Evolutionary conservation across 2,797 vertebrate species (phyloP), one percentile per base, ranked within the genome.

Genomic region (Sebastes hopkinsi): DNA sequence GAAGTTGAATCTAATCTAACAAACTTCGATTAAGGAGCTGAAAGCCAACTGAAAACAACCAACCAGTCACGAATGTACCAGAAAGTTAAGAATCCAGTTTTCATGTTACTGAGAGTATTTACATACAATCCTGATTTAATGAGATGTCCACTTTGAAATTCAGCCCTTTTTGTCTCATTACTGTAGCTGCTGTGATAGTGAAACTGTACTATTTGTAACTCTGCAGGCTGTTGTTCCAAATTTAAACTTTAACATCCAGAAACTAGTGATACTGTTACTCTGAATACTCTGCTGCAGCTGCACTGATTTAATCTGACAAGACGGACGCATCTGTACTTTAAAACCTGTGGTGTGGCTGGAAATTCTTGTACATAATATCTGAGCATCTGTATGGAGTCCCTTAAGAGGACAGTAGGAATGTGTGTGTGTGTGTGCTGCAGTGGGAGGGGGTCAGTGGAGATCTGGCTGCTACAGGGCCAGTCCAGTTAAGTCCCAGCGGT

Each of bases 401-500:
- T 50, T n/a, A 3, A 30, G 59, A 67, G 65, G 61, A 81, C 72
- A 74, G 69, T 56, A 25, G 46, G 64, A 54, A 25, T 36, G 67
- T 42, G 60, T 54, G 64, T 22, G 52, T 42, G 36, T 38, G 75
- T 65, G 52, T 12, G 34, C 1, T 6, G 36, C 36, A 13, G 6
- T 30, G 32, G 34, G 11, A 1, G 20, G 32, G 42, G 30, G 13
- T 59, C 4, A 1, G 60, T 18, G 18, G 27, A 55, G 36, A 66
- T 75, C 32, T 79, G 90, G 76, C 87, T 88, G 84, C 82, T 72
- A 78, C 73, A 83, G 76, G 92, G 75, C 84, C 88, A 82, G 91
- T 86, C 88, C 75, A 70, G 88, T 75, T 80, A 84, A 88, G 91
- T 81, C 87, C 75, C 85, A 83, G 86, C 27, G 72, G 92, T 85